Evolutionary conservation across 2,797 vertebrate species (phyloP).

Genomic region (Phalanger gymnotis): DNA sequence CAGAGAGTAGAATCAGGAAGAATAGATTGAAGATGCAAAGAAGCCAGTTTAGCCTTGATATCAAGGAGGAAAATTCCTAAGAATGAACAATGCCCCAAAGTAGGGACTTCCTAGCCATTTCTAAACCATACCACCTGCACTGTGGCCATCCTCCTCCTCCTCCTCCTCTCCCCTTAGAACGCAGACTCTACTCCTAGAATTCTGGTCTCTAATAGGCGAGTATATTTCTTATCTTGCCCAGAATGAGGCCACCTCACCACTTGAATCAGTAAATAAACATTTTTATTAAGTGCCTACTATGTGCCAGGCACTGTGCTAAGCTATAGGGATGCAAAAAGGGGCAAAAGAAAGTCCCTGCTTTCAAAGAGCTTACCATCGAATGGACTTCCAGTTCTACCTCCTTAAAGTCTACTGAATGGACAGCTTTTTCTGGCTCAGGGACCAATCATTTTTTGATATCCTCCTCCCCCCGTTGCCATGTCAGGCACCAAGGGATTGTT

Average conservation of each 20-base stretch:
- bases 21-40: background rate
- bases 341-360: no score
- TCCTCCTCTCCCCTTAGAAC: background rate
- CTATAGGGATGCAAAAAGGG: background rate
- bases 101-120: background rate
- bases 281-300: background rate
- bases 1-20: background rate
- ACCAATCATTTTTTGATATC: background rate
- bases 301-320: background rate
- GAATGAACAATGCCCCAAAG: background rate
- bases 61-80: background rate
- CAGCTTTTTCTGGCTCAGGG: background rate
- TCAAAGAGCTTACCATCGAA: no score
- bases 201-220: background rate
- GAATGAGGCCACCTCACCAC: background rate
- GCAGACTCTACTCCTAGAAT: background rate
- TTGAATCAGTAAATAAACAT: background rate
- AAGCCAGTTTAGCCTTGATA: background rate
- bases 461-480: background rate
- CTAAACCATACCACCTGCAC: background rate
- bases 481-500: background rate
- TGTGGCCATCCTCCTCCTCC: background rate
- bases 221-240: background rate
- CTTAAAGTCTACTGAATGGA: background rate
- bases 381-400: background rate